Evolutionary conservation across 2,113 vertebrate species (phyloP), one percentile per base, ranked within the genome.

Genomic region (Copsychus sechellarum): DNA sequence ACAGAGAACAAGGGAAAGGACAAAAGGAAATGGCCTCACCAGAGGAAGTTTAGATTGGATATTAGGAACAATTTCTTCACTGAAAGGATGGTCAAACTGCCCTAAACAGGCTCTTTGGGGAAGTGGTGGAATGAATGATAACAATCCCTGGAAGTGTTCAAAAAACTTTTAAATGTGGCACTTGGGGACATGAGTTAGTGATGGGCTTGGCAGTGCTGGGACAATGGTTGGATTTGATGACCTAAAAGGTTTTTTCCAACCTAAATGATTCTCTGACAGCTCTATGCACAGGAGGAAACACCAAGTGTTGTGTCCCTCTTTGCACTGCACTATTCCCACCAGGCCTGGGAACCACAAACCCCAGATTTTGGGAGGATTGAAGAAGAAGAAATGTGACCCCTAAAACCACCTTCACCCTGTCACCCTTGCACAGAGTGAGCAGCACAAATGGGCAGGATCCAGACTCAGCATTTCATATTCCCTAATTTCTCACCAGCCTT

Each of bases 1-100:
- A 6, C 18, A 36, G 0, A 21, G 22, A 62, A 6, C 3, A 34
- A 31, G 29, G 3, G 62, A 26, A 0, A 36, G 56, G 18, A 62
- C 42, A 25, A 28, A 11, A 36, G 4, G 18, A 69, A 56, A 40
- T 36, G 25, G 25, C 28, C 47, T 61, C 25, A 67, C n/a, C 47
- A 82, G 38, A 40, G 20, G 6, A 54, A 51, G 25, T 22, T 53
- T 54, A 26, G 40, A 19, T 40, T 61, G 17, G 21, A 4, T 34
- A 60, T 47, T 8, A 54, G 17, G n/a, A 82, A 40, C 7, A 40
- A 8, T 67, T 67, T 47, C 20, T 19, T 69, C 54, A 16, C 8
- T 54, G 9, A 33, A 61, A 48, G 3, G 5, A 21, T 42, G 54
- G 12, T 31, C 25, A 42, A 14, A 4, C 10, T 61, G 57, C 14